Conservation (phyloP, 2,797 vertebrate genomes). For the Sebastolobus altivelis region DNA sequence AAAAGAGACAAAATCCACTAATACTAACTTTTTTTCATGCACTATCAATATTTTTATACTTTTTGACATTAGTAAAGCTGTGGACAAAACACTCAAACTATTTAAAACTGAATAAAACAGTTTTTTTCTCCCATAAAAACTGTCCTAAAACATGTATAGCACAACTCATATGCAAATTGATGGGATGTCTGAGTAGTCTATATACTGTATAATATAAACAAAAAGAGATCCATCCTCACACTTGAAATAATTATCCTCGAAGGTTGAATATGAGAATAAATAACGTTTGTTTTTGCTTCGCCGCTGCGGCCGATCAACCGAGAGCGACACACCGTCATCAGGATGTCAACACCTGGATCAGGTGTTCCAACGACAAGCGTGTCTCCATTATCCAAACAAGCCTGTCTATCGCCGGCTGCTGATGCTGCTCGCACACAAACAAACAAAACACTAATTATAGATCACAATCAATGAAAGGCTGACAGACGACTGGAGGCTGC, state of each 20-base stretch:
- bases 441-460: slow-evolving; percentile 51
- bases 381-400: slow-evolving; percentile 43
- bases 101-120: not conserved
- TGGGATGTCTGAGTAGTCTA: no score
- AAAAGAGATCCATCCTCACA: not conserved
- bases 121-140: not conserved
- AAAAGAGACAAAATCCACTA: not conserved
- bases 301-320: not conserved
- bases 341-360: not conserved
- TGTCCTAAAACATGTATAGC: not conserved
- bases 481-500: slow-evolving; percentile 26
- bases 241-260: not conserved
- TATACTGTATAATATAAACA: no score
- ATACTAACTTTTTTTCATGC: not conserved
- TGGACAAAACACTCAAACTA: not conserved
- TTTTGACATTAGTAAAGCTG: not conserved
- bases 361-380: not conserved
- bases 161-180: not conserved
- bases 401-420: not conserved
- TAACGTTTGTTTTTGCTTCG: not conserved
- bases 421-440: slow-evolving; percentile 14
- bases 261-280: not conserved
- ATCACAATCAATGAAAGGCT: slow-evolving; percentile 41
- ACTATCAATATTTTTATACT: not conserved
- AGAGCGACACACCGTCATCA: not conserved